These are phyloP conservation scores for Tiliacea aurago DNA, from an alignment of 2,888 invertebrate species.

Conservation along the genomic window DNA sequence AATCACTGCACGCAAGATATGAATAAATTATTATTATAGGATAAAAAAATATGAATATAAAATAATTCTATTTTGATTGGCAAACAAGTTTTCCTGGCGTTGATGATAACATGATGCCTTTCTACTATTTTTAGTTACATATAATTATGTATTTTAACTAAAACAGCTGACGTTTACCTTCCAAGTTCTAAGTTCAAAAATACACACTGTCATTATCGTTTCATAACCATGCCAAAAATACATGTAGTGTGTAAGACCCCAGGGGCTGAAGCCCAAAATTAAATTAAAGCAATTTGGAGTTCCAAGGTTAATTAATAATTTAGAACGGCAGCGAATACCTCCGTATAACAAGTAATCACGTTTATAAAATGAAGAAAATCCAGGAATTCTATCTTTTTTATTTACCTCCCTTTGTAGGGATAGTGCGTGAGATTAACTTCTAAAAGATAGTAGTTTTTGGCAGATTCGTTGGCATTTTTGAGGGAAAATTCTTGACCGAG, in stretches of 20 bases:
- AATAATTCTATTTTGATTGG: not conserved
- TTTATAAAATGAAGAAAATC: slow-evolving; percentile 36
- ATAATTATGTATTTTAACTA: not conserved
- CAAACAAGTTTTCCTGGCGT: not conserved
- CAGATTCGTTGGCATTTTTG: not conserved
- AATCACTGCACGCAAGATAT: not conserved
- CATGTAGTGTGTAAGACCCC: not conserved
- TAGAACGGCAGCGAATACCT: slow-evolving; percentile 39
- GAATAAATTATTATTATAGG: no score
- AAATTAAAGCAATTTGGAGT: slow-evolving; percentile 48
- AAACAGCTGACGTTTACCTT: not conserved
- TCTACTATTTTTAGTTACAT: not conserved
- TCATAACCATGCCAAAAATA: slow-evolving; percentile 14
- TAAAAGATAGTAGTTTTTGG: not conserved
- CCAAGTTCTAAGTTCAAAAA: not conserved
- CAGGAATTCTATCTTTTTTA: not conserved
- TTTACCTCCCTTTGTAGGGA: not conserved
- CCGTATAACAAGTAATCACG: slow-evolving; percentile 25
- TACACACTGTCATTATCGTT: not conserved
- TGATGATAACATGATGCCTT: not conserved
- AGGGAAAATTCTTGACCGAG: slow-evolving; percentile 19
- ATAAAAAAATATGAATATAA: no score
- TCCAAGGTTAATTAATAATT: slow-evolving; percentile 61
- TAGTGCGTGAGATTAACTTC: not conserved
- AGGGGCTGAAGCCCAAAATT: slow-evolving; percentile 10